Conservation (phyloP, 2,113 vertebrate species). For the Picathartes gymnocephalus region DNA sequence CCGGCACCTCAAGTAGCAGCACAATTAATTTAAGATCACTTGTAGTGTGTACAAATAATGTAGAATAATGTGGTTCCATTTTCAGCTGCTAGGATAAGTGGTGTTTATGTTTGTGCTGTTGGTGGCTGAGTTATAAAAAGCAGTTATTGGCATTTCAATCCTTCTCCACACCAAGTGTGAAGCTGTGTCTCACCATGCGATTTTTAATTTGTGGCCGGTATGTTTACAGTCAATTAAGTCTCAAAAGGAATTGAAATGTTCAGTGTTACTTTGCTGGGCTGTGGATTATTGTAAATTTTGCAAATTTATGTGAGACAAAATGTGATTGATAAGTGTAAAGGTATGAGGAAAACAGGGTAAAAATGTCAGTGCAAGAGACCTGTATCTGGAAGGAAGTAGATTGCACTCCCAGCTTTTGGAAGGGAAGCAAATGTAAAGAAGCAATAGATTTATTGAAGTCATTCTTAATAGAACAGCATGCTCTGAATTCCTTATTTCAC, state of each 20-base stretch:
- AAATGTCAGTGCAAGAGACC: not conserved
- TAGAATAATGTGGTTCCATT: not conserved
- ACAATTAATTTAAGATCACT: not conserved
- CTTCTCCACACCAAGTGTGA: not conserved
- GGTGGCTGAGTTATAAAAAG: not conserved
- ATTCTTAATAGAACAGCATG: not conserved
- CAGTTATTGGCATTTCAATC: not conserved
- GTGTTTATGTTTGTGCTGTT: not conserved
- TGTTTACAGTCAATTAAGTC: not conserved
- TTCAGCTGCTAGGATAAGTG: not conserved
- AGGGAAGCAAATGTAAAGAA: not conserved
- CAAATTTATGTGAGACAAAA: not conserved
- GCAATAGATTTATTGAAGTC: not conserved
- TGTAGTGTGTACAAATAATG: not conserved
- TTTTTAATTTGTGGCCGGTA: not conserved
- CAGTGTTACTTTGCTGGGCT: not conserved
- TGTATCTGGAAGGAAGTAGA: not conserved
- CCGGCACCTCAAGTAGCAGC: not conserved
- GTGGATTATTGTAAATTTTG: not conserved
- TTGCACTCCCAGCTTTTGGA: not conserved
- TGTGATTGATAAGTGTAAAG: not conserved
- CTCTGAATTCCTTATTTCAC: not conserved
- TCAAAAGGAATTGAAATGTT: not conserved
- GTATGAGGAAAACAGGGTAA: not conserved
- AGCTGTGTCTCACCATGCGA: not conserved